A percentile compares a stretch with the other conserved stretches of the same genome.
Evolutionary conservation across 2,797 vertebrate genomes (phyloP).

Genomic region (Megaceryle alcyon): DNA sequence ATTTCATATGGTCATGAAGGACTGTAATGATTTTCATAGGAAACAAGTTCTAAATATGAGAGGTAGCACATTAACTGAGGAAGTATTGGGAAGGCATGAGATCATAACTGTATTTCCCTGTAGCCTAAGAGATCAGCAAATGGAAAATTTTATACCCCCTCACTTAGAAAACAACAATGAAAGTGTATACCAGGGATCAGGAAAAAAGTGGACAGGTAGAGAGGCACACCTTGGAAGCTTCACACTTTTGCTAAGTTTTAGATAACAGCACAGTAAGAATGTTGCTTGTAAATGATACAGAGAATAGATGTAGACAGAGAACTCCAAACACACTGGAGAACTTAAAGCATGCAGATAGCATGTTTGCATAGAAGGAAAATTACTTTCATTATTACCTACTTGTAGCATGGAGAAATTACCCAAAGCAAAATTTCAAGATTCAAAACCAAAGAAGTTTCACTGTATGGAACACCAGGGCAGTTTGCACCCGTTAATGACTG

Average conservation of each 20-base stretch:
- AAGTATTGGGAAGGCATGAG: neutral
- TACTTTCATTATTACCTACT: neutral
- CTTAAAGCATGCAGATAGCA: neutral
- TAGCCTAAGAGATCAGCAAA: neutral
- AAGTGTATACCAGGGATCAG: fast-evolving
- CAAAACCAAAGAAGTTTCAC: neutral
- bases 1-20: neutral
- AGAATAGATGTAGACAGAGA: neutral
- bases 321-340: neutral
- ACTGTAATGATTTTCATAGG: neutral
- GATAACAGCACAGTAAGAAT: neutral
- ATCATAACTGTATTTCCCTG: neutral
- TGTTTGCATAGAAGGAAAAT: neutral
- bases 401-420: neutral
- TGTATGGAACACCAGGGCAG: neutral
- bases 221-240: neutral
- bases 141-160: neutral
- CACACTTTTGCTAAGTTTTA: neutral
- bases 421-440: neutral
- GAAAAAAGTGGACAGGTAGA: neutral
- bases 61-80: neutral
- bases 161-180: neutral
- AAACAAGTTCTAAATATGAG: neutral
- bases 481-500: neutral
- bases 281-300: neutral